Percentiles rank a stretch among this genome's conserved stretches.
Conservation (phyloP, 2,113 vertebrate genomes). For the Hyaena hyaena region DNA sequence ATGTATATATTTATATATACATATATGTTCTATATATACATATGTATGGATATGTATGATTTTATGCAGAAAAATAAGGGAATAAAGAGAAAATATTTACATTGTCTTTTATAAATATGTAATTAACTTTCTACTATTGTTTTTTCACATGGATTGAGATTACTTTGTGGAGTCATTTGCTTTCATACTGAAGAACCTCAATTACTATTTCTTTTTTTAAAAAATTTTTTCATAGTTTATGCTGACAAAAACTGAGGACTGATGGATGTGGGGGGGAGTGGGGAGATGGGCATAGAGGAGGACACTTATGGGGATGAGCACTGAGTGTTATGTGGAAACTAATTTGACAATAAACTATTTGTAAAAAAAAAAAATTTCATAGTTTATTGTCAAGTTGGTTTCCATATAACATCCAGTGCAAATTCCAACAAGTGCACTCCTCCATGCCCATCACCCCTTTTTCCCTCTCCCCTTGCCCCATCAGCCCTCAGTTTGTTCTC, state of each 20-base stretch:
- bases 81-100: conserved; percentile 32
- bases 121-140: not conserved
- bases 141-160: not conserved
- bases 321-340: too few species aligned
- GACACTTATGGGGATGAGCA: too few species aligned
- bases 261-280: too few species aligned
- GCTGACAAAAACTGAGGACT: not conserved
- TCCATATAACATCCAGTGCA: too few species aligned
- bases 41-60: not conserved
- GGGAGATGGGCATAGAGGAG: not conserved
- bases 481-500: too few species aligned
- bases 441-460: too few species aligned
- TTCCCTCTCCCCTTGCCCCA: too few species aligned
- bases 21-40: not conserved
- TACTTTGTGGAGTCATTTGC: not conserved
- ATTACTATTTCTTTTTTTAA: not conserved
- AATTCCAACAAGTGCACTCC: too few species aligned
- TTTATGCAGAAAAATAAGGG: not conserved
- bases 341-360: not conserved
- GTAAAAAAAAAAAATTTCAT: too few species aligned
- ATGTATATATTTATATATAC: not conserved
- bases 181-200: not conserved
- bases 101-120: not conserved
- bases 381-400: too few species aligned
- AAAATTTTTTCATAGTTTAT: not conserved